phyloP scores from a whole-genome alignment of 2,888 invertebrate species.

The Pyrrhosoma nymphula region DNA sequence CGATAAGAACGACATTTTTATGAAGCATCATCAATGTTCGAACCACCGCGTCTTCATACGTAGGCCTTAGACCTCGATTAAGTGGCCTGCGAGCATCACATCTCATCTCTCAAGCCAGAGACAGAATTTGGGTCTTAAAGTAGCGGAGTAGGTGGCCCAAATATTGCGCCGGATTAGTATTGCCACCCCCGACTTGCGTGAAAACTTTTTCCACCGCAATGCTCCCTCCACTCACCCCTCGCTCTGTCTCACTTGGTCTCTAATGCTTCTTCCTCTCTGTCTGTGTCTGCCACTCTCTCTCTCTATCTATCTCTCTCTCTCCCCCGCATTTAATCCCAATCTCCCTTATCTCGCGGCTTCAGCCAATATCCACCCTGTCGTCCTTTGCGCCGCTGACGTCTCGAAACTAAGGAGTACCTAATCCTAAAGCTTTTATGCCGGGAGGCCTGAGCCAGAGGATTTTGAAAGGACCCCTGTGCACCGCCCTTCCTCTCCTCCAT shows the following conservation, averaged over 20 bases:
- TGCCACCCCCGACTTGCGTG: background rate
- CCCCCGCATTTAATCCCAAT: background rate
- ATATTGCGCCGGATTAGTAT: background rate
- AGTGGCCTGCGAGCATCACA: background rate
- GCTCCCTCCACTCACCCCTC: background rate
- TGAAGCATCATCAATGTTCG: no score
- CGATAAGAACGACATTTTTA: no score
- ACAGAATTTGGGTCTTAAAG: background rate
- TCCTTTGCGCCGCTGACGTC: background rate
- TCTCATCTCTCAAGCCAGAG: background rate
- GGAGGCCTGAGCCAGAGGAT: background rate
- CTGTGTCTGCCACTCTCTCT: no score
- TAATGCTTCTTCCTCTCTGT: background rate
- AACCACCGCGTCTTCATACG: no score
- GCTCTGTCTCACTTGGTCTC: background rate
- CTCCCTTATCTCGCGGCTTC: constrained; percentile 15
- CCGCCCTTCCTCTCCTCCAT: background rate
- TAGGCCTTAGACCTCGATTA: background rate
- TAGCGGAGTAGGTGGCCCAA: background rate
- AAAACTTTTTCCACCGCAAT: background rate
- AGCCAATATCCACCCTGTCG: constrained; percentile 22
- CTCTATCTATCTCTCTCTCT: background rate
- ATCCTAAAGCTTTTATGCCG: constrained; percentile 30
- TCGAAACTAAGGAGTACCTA: background rate
- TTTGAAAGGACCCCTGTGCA: background rate